Percentiles rank a stretch among this genome's conserved stretches.
phyloP scores from a whole-genome alignment of 2,888 invertebrate genomes.

The Sphaerophoria rueppellii region DNA sequence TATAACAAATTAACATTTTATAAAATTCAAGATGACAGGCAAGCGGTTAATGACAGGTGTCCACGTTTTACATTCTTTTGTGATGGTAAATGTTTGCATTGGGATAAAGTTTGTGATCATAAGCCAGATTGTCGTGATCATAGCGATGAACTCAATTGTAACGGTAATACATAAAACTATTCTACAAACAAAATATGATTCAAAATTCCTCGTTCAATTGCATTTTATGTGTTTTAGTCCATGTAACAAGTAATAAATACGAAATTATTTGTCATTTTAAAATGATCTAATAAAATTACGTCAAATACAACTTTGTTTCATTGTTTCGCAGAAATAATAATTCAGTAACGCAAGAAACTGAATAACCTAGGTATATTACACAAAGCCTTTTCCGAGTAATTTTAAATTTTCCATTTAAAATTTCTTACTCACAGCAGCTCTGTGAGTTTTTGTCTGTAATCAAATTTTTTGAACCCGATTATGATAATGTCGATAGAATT shows the following conservation, averaged over 20 bases:
- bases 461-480: too few relatives aligned
- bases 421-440: too few relatives aligned
- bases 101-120: conserved; percentile 84
- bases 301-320: too few relatives aligned
- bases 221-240: conserved; percentile 46
- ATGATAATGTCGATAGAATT: too few relatives aligned
- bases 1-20: conserved; percentile 11
- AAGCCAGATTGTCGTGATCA: conserved; percentile 84
- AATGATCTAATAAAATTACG: not conserved
- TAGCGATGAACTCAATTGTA: conserved; percentile 83
- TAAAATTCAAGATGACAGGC: conserved; percentile 61
- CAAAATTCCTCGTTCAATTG: conserved; percentile 2
- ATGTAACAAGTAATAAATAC: not conserved
- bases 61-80: conserved; percentile 75
- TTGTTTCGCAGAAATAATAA: too few relatives aligned
- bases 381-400: too few relatives aligned
- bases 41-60: conserved; percentile 65
- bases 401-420: too few relatives aligned
- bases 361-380: too few relatives aligned
- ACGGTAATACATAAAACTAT: conserved; percentile 76
- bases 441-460: too few relatives aligned
- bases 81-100: conserved; percentile 83
- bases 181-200: conserved; percentile 10
- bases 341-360: too few relatives aligned
- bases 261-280: not conserved